Base-by-base conservation (phyloP, 30 jellyfish, hydroid and myxozoan genomes). In the Pseudorhiza aurosa region DNA sequence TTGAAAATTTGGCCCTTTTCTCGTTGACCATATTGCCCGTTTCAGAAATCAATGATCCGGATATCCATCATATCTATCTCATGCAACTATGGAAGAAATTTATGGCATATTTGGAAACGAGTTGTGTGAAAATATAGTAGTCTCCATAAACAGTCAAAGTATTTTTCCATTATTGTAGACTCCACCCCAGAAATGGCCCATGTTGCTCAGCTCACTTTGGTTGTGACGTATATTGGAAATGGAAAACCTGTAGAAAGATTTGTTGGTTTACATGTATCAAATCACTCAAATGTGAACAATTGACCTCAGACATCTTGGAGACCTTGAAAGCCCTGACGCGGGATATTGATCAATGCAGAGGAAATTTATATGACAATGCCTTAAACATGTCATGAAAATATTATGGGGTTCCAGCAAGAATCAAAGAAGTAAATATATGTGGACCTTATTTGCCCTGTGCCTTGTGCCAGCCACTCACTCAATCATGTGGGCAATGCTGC, bases 401-500 rank as follows among this genome's bases (percentile, higher is more conserved):
- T 43, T 17, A 29, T 17, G 88, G 87, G 19, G 86, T 75, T 21
- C 88, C 56, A 57, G 85, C 84, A 29, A 60, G 44, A 67, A 62
- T 63, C n/a, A 60, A 26, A 32, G 80, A 63, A 64, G 45, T 21
- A 60, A 77, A 60, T 62, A 40, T 28, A 17, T 62, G 31, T 15
- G 90, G 89, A 26, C 45, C 36, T 18, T 75, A 26, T 57, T 63
- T 75, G 43, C 88, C 88, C 12, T 71, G 82, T 37, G 55, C 21
- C 87, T 75, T 29, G 43, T 73, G 76, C 87, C 81, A 19, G 29
- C 53, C 77, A 73, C 53, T 56, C 88, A 27, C 65, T 78, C 45
- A 82, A 67, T 53, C 67, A 68, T 32, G 94, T 82, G 76, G 94
- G 94, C 42, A 63, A 31, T n/a, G 68, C 44, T 58, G 95, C 88